Percentiles rank a stretch among this genome's conserved stretches.
Evolutionary conservation across 2,113 vertebrate genomes (phyloP).

Genomic region (rabbit (Oryctolagus cuniculus)): mOryCun1.1 NC_091436.1:70369501-70370000

Average conservation of each 20-base stretch:
- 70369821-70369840: conserved; percentile 20
- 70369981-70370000: neutral
- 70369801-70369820: neutral
- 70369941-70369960: neutral
- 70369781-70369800: neutral
- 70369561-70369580: neutral
- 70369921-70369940: conserved; percentile 40
- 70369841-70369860: conserved; percentile 28
- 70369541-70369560: neutral
- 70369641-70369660: neutral
- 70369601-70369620: neutral
- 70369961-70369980: neutral
- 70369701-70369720: neutral
- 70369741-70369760: neutral
- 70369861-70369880: neutral
- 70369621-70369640: neutral
- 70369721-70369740: neutral
- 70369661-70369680: neutral
- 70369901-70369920: conserved; percentile 52
- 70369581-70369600: neutral
- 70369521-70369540: conserved; percentile 38
- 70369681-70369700: conserved; percentile 7
- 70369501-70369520: neutral
- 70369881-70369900: neutral
- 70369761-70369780: neutral